phyloP scores from a whole-genome alignment of 2,888 invertebrate species.

The Andrena flavipes region DNA sequence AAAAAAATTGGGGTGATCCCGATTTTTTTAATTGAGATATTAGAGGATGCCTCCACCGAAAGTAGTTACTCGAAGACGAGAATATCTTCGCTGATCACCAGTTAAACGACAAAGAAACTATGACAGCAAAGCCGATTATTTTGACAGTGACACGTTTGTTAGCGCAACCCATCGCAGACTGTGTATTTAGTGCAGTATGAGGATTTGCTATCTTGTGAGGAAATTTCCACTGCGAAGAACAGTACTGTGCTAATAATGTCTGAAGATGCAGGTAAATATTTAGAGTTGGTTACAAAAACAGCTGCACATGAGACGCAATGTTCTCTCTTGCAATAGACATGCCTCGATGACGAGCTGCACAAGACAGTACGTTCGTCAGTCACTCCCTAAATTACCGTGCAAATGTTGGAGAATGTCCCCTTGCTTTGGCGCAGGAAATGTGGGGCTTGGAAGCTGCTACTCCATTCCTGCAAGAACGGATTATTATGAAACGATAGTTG shows the following conservation, averaged over 20 bases:
- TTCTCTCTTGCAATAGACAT: background rate
- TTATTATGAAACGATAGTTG: too few species aligned
- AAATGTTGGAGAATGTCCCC: too few species aligned
- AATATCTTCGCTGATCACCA: background rate
- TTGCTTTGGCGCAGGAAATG: too few species aligned
- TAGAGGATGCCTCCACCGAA: too few species aligned
- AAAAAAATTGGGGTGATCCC: too few species aligned
- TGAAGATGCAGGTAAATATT: conserved; percentile 24
- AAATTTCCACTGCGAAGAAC: conserved; percentile 13
- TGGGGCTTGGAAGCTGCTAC: too few species aligned
- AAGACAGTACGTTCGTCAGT: too few species aligned
- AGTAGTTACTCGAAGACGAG: background rate
- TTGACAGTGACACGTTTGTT: background rate
- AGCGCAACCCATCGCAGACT: conserved; percentile 12
- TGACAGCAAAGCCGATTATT: background rate
- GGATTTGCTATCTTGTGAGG: conserved; percentile 20
- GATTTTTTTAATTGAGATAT: too few species aligned
- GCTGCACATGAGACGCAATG: background rate
- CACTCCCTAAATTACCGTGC: too few species aligned
- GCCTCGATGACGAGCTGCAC: background rate
- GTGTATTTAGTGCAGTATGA: conserved; percentile 21
- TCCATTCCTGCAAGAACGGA: too few species aligned
- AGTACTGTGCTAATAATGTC: conserved; percentile 9
- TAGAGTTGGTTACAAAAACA: conserved; percentile 13
- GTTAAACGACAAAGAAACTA: conserved; percentile 6